Evolutionary conservation across 2,797 vertebrate species (phyloP), one percentile per base, ranked within the genome.

Genomic region (Channallabes apus): DNA sequence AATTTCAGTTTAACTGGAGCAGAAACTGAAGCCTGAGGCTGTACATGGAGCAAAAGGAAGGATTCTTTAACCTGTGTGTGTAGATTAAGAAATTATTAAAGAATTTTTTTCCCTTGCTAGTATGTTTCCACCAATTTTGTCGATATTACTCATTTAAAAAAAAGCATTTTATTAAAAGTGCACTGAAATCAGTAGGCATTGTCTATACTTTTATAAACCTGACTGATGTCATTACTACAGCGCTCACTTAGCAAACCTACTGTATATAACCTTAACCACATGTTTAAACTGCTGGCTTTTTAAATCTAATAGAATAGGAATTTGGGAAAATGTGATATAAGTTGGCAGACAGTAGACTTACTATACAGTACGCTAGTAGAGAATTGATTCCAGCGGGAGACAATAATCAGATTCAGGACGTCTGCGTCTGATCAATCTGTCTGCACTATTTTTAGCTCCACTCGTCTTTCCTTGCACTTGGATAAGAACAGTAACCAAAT

Each of bases 1-100:
- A 97, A 96, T 97, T 67, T 96, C 95, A 96, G 95, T 96, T 95
- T 96, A 96, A 96, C 96, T 97, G 94, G 93, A 94, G 95, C 95
- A 96, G 93, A 95, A 95, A 94, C 94, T 84, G 93, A 93, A 94
- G 95, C 95, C 94, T 92, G 93, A 91, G 94, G 96, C 96, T 93
- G 93, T 93, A 82, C 93, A 92, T 67, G 94, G 94, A 95, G 95
- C 94, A 94, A 93, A 96, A 96, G 95, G 93, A 96, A 96, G 94
- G 94, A 95, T 95, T 95, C 94, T 91, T 88, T 93, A 93, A 94
- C 94, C 8, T 95, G 91, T 92, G 92, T 93, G 92, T 87, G 64
- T 69, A 12, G 6, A 17, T 76, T 72, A 54, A 58, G 54, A 58
- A 77, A 59, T 32, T 76, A 17, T 58, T 32, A 32, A 51, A 51